Conservation (phyloP, 2,888 invertebrate genomes). For the Formica aserva region DNA sequence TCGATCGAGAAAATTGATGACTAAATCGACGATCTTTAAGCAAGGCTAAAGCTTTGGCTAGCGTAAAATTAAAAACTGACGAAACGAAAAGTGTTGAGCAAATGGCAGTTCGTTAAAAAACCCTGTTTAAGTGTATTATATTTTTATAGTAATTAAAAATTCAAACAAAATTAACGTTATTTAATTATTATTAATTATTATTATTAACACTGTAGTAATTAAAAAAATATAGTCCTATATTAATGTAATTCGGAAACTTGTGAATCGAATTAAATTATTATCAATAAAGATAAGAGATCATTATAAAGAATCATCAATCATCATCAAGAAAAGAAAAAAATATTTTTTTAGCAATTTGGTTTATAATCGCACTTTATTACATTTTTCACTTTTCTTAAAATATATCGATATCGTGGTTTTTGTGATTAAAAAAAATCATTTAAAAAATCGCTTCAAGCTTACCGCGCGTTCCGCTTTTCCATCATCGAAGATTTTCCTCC, state of each 20-base stretch:
- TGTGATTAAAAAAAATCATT: neutral
- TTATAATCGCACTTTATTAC: neutral
- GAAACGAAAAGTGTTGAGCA: neutral
- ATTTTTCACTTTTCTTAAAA: neutral
- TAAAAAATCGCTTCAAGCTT: slow-evolving; percentile 26
- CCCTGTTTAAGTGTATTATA: neutral
- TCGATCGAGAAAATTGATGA: slow-evolving; percentile 41
- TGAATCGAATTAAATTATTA: neutral
- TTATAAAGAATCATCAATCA: neutral
- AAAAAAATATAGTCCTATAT: neutral
- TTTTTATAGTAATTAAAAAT: neutral
- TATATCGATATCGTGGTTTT: neutral
- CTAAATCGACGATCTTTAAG: slow-evolving; percentile 54
- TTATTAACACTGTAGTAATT: neutral
- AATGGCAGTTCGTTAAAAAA: neutral
- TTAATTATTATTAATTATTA: neutral
- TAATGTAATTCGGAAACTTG: slow-evolving; percentile 5
- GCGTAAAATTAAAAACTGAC: slow-evolving; percentile 16
- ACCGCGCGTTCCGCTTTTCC: slow-evolving; percentile 40
- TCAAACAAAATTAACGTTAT: neutral
- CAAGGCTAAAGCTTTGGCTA: slow-evolving; percentile 1
- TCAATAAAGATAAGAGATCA: neutral
- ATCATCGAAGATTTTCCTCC: slow-evolving; percentile 16
- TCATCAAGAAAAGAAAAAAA: neutral
- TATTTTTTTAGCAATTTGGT: neutral